Percentiles rank a stretch among this genome's conserved stretches.
These are phyloP conservation scores for Spisula solida DNA, from an alignment of 2,888 invertebrate genomes.

Conservation along the genomic window DNA sequence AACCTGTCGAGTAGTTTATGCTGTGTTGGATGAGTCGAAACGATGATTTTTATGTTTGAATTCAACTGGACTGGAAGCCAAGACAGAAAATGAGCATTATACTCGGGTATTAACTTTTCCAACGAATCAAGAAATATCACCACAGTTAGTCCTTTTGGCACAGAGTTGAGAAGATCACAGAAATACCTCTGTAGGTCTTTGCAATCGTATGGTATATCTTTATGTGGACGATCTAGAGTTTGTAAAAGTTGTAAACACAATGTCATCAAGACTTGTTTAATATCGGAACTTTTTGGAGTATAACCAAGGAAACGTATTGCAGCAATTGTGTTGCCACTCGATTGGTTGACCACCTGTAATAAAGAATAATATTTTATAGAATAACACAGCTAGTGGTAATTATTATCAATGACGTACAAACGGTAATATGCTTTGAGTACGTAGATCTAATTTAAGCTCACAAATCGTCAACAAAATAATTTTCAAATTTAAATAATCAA, in stretches of 20 bases:
- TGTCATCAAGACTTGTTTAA: slow-evolving; percentile 81
- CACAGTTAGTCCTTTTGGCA: slow-evolving; percentile 79
- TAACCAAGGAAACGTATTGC: slow-evolving; percentile 81
- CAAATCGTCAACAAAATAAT: no score
- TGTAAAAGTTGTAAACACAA: slow-evolving; percentile 81
- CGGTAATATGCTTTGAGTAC: no score
- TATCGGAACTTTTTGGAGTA: slow-evolving; percentile 79
- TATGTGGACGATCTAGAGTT: slow-evolving; percentile 68
- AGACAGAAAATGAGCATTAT: slow-evolving; percentile 77
- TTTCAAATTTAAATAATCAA: no score
- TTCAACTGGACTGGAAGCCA: slow-evolving; percentile 84
- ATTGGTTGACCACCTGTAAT: slow-evolving; percentile 75
- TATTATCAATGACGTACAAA: no score
- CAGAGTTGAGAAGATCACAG: slow-evolving; percentile 73
- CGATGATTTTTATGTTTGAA: slow-evolving; percentile 84
- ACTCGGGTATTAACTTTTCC: slow-evolving; percentile 75
- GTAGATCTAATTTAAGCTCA: no score
- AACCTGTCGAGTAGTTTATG: slow-evolving; percentile 76
- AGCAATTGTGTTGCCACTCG: slow-evolving; percentile 72
- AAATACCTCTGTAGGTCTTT: slow-evolving; percentile 82
- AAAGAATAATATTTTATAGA: neutral
- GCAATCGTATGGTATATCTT: slow-evolving; percentile 77
- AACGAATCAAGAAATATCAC: slow-evolving; percentile 82
- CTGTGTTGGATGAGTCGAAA: slow-evolving; percentile 77
- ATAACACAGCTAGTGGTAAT: no score